Percentiles rank a stretch among this genome's conserved stretches.
These are phyloP conservation scores for Monomorium pharaonis DNA, from an alignment of 1,140 invertebrate genomes.

Conservation along the genomic window DNA sequence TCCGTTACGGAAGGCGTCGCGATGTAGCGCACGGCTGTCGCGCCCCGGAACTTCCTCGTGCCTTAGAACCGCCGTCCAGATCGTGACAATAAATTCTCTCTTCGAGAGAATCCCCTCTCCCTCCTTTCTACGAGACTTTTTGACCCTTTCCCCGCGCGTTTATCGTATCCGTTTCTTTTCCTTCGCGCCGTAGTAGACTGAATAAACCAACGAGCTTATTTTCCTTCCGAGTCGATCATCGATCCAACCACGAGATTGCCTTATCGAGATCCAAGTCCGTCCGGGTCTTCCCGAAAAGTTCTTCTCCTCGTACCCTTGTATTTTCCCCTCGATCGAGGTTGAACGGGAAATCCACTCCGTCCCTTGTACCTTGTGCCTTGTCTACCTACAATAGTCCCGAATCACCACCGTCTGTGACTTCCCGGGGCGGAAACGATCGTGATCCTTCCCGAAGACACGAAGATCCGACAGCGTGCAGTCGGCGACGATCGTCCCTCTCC, in stretches of 20 bases:
- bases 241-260: slow-evolving; percentile 60
- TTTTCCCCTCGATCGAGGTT: slow-evolving; percentile 32
- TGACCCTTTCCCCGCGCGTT: background rate
- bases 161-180: background rate
- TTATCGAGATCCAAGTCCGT: slow-evolving; percentile 62
- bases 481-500: background rate
- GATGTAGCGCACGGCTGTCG: slow-evolving; percentile 73
- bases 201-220: slow-evolving; percentile 42
- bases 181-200: no score
- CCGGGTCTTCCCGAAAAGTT: background rate
- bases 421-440: slow-evolving; percentile 34
- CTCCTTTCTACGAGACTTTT: background rate
- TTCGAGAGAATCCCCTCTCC: background rate
- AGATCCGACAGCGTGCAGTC: slow-evolving; percentile 9
- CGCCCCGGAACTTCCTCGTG: slow-evolving; percentile 68
- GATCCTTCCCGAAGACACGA: slow-evolving; percentile 29
- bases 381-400: background rate
- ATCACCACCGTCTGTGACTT: slow-evolving; percentile 16
- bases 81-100: slow-evolving; percentile 68
- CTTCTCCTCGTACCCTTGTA: background rate
- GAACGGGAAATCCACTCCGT: slow-evolving; percentile 55
- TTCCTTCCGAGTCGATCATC: background rate
- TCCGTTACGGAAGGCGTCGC: slow-evolving; percentile 1
- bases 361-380: slow-evolving; percentile 65
- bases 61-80: slow-evolving; percentile 80